Evolutionary conservation across 2,888 invertebrate genomes (phyloP), one percentile per base, ranked within the genome.

Genomic region (Sinelater perroti): DNA sequence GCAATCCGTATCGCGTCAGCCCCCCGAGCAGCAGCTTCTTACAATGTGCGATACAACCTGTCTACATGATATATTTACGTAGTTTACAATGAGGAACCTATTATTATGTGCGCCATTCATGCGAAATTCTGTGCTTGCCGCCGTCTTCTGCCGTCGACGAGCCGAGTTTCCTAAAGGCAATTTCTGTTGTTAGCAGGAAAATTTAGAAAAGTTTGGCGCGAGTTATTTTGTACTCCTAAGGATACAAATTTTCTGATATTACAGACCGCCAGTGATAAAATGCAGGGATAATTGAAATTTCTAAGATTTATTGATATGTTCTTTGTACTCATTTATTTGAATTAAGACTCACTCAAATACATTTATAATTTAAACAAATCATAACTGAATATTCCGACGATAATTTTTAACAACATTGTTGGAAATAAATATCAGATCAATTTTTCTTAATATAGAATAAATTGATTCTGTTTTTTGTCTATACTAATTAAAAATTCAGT

Each of bases 1-100:
- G 35, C 31, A 52, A 52, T 31, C 31, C 17, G 20, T 52, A 52
- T 52, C 52, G 13, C 33, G 38, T 33, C 44, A 52, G 33, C 31
- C 33, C 52, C 31, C 44, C 42, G 10, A 40, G 28, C 33, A 52
- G 21, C 42, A 52, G 65, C 66, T 63, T 65, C 64, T 67, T 65
- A 64, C 61, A 66, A 62, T 63, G 64, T 66, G 56, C 65, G 62
- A 66, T 63, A 61, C 50, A 64, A 61, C 62, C 54, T 56, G 45
- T 57, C 62, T 65, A 58, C 58, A 65, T 66, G 65, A 66, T 67
- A 66, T 66, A 67, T 67, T 65, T 64, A 62, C 61, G 52, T 63
- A 67, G 60, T 61, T 58, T 50, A 67, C 67, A 67, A 67, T 44
- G 44, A 44, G 44, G 44, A 44, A 30, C 44, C 30, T 44, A 44